A percentile compares a stretch with the other conserved stretches of the same genome.
These are phyloP conservation scores for Buceros bicornis DNA, from an alignment of 2,797 vertebrate species.

Conservation along the genomic window DNA sequence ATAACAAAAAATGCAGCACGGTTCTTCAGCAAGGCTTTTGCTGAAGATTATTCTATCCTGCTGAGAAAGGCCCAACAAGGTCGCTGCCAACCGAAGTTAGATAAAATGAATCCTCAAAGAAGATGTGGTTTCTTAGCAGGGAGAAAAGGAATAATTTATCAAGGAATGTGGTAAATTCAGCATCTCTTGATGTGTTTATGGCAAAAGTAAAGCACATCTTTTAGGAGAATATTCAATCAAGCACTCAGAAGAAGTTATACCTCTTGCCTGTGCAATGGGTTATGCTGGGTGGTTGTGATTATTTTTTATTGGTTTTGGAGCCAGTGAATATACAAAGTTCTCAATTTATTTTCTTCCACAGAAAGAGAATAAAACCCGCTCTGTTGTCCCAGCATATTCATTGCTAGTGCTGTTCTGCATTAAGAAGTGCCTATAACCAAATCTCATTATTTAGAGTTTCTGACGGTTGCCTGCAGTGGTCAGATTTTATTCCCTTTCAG, in stretches of 20 bases:
- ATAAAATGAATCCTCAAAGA: conserved; percentile 41
- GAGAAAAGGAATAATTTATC: conserved; percentile 49
- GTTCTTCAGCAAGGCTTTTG: background rate
- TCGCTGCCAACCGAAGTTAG: conserved; percentile 23
- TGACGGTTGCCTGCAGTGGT: conserved; percentile 39
- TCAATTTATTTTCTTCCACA: conserved; percentile 49
- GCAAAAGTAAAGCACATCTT: conserved; percentile 32
- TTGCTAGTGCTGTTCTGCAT: conserved; percentile 38
- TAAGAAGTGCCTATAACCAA: conserved; percentile 49
- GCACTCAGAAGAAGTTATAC: conserved; percentile 36
- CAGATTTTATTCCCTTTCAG: conserved; percentile 28
- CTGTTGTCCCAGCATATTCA: conserved; percentile 51
- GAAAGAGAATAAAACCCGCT: background rate
- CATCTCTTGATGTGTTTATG: conserved; percentile 44
- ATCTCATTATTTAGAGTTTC: conserved; percentile 32
- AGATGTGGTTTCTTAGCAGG: background rate
- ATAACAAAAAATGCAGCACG: background rate
- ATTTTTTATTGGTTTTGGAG: conserved; percentile 47
- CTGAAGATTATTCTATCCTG: conserved; percentile 13
- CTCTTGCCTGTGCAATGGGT: background rate
- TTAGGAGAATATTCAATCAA: conserved; percentile 43
- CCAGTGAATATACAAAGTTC: conserved; percentile 1
- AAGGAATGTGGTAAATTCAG: conserved; percentile 50
- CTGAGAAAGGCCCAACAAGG: conserved; percentile 24
- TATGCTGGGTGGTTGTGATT: conserved; percentile 4